Percentiles rank a stretch among this genome's conserved stretches.
Conservation (phyloP, 1,140 invertebrate species). For the Cyclina sinensis region DNA sequence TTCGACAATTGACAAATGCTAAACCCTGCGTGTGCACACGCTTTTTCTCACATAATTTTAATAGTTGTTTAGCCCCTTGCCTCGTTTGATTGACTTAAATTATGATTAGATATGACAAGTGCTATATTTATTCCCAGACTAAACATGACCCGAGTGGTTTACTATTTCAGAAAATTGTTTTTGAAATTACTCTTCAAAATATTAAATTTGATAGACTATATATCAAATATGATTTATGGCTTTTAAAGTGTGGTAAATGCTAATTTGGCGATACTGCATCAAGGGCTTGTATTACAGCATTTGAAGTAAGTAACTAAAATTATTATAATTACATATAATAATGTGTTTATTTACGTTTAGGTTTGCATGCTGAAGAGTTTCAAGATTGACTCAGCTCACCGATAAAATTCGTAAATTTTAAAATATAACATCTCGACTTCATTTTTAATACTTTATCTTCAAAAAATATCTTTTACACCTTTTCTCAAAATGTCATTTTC, state of each 20-base stretch:
- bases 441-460: too few species aligned
- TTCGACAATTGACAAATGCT: constrained; percentile 22
- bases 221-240: constrained; percentile 22
- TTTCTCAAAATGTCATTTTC: too few species aligned
- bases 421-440: too few species aligned
- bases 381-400: too few species aligned
- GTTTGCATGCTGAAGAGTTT: too few species aligned
- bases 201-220: not conserved
- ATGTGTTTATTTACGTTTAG: not conserved
- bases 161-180: constrained; percentile 32
- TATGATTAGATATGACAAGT: constrained; percentile 28
- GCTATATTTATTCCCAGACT: not conserved
- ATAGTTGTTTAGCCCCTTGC: constrained; percentile 18
- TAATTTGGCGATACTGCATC: not conserved
- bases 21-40: not conserved
- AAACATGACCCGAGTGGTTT: not conserved
- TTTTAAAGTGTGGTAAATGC: constrained; percentile 12
- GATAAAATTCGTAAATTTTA: too few species aligned
- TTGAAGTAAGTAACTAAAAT: not conserved
- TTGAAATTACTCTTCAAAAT: constrained; percentile 1
- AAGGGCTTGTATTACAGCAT: not conserved
- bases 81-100: constrained; percentile 18
- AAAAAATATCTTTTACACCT: too few species aligned
- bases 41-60: not conserved
- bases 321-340: constrained; percentile 14